Evolutionary conservation across 2,888 invertebrate species (phyloP).

Genomic region (Tillus elongatus): DNA sequence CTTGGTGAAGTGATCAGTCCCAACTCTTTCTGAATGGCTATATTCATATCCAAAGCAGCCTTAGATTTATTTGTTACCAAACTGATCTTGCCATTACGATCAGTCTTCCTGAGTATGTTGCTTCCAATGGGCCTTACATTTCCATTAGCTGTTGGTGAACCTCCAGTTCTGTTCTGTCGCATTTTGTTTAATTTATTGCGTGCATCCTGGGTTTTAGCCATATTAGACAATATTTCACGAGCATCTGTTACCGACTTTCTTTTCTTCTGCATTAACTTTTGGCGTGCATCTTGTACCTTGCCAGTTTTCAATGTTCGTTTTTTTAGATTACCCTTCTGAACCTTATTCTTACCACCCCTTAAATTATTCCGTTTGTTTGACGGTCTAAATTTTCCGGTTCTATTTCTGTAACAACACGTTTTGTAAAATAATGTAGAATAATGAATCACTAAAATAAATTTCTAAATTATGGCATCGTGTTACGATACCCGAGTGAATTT

Average conservation of each 20-base stretch:
- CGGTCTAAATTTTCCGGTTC: background rate
- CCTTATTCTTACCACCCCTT: slow-evolving; percentile 20
- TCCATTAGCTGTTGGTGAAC: slow-evolving; percentile 24
- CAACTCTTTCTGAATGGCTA: slow-evolving; percentile 38
- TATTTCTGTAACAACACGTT: background rate
- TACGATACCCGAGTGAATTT: no score
- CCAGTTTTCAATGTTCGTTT: slow-evolving; percentile 23
- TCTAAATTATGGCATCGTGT: no score
- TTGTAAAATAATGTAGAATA: no score
- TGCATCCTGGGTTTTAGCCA: slow-evolving; percentile 67
- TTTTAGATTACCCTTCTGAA: slow-evolving; percentile 6
- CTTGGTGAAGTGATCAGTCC: slow-evolving; percentile 29
- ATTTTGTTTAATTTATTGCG: slow-evolving; percentile 61
- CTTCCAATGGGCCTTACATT: slow-evolving; percentile 39
- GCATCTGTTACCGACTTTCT: slow-evolving; percentile 69
- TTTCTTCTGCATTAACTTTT: slow-evolving; percentile 71
- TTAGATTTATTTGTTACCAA: slow-evolving; percentile 43
- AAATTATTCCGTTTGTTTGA: no score
- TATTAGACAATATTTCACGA: slow-evolving; percentile 66
- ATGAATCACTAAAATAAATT: no score
- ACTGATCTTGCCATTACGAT: slow-evolving; percentile 47
- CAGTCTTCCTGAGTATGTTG: slow-evolving; percentile 45
- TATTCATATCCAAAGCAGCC: slow-evolving; percentile 31
- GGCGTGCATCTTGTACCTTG: slow-evolving; percentile 56
- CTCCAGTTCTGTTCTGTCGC: slow-evolving; percentile 44